Evolutionary conservation across 2,797 vertebrate species (phyloP).

Genomic region (Sphenopsis melanotis): DNA sequence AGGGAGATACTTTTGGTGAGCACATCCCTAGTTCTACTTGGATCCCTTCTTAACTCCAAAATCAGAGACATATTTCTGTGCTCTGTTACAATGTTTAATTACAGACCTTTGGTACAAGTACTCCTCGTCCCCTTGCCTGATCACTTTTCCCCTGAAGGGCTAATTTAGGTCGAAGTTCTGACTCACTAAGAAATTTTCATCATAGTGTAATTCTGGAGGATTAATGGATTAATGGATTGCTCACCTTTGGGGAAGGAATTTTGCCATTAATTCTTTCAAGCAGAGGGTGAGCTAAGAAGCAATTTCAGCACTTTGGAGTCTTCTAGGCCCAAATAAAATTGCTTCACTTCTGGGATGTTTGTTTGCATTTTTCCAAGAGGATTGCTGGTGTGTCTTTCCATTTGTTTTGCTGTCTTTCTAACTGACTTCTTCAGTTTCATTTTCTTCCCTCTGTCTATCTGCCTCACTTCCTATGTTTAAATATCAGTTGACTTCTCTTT

Average conservation of each 20-base stretch:
- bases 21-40: background rate
- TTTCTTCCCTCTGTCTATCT: background rate
- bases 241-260: background rate
- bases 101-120: background rate
- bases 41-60: background rate
- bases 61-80: background rate
- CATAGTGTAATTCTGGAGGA: background rate
- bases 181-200: background rate
- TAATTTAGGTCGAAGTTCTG: background rate
- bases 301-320: background rate
- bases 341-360: background rate
- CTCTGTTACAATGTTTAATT: background rate
- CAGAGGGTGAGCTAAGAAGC: background rate
- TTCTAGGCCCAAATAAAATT: background rate
- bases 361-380: background rate
- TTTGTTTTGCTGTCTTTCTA: background rate
- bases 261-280: background rate
- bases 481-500: background rate
- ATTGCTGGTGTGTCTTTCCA: background rate
- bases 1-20: background rate
- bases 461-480: background rate
- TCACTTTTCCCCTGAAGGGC: background rate
- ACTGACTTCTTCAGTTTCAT: background rate
- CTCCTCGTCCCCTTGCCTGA: background rate
- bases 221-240: background rate